A percentile compares a stretch with the other conserved stretches of the same genome.
Evolutionary conservation across 2,797 vertebrate genomes (phyloP).

Genomic region (Alfaro cultratus): DNA sequence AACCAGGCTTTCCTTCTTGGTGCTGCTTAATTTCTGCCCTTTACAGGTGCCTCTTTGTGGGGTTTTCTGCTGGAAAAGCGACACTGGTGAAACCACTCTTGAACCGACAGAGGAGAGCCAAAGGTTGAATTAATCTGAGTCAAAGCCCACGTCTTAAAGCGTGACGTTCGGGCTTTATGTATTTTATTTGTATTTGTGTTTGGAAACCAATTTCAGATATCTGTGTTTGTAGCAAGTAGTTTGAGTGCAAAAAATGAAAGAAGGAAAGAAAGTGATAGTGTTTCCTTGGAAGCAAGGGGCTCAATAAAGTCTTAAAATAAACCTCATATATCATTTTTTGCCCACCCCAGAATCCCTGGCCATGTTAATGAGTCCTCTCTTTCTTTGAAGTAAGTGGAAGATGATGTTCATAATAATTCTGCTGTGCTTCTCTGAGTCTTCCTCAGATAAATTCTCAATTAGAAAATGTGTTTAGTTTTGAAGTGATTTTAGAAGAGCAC

Average conservation of each 20-base stretch:
- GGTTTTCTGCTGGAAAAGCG: slow-evolving; percentile 15
- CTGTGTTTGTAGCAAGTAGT: neutral
- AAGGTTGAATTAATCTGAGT: neutral
- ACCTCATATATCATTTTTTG: slow-evolving; percentile 47
- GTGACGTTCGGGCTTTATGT: slow-evolving; percentile 3
- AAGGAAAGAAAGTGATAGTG: neutral
- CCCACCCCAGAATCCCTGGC: slow-evolving; percentile 38
- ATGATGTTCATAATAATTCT: slow-evolving; percentile 7
- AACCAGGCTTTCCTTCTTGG: neutral
- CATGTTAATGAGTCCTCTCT: slow-evolving; percentile 47
- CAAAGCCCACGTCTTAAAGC: neutral
- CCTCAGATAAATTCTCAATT: neutral
- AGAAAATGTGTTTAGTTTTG: neutral
- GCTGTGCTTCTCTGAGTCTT: neutral
- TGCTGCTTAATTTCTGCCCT: slow-evolving; percentile 12
- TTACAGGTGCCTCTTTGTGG: slow-evolving; percentile 10
- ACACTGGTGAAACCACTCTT: slow-evolving; percentile 4
- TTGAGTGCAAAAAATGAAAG: neutral
- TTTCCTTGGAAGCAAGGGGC: slow-evolving; percentile 15
- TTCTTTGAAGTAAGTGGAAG: slow-evolving; percentile 35
- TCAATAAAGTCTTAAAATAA: slow-evolving; percentile 49
- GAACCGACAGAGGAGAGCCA: neutral
- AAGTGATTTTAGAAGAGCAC: neutral
- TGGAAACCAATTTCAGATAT: neutral
- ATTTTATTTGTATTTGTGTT: neutral